Evolutionary conservation across 2,113 vertebrate genomes (phyloP).

Genomic region (Hipposideros armiger): DNA sequence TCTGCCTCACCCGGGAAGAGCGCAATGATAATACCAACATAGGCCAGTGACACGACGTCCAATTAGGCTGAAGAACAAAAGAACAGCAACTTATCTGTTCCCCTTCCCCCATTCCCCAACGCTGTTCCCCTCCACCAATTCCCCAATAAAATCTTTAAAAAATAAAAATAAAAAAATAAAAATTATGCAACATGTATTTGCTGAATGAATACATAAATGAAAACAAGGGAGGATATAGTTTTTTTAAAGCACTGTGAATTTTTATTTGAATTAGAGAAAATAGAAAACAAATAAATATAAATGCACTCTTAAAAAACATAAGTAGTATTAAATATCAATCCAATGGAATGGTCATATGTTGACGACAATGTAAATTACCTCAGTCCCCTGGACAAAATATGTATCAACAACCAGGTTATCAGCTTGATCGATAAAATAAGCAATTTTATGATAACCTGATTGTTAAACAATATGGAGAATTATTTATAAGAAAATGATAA

Average conservation of each 20-base stretch:
- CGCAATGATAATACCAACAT: too few species aligned
- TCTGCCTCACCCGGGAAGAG: too few species aligned
- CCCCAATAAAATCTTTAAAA: too few species aligned
- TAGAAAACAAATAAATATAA: not conserved
- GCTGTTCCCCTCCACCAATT: too few species aligned
- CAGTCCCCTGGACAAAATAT: not conserved
- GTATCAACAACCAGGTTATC: not conserved
- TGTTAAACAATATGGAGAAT: not conserved
- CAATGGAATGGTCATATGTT: not conserved
- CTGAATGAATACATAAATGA: not conserved
- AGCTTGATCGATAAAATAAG: constrained; percentile 6
- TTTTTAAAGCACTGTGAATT: not conserved
- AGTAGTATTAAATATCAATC: not conserved
- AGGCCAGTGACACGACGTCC: too few species aligned
- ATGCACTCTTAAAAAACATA: not conserved
- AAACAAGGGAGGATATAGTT: not conserved
- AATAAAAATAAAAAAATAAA: too few species aligned
- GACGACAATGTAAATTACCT: not conserved
- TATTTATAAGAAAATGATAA: not conserved
- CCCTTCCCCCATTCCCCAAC: too few species aligned
- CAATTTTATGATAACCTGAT: not conserved
- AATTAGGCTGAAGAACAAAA: too few species aligned
- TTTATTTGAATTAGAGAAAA: constrained; percentile 25
- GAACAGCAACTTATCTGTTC: too few species aligned
- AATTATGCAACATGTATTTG: not conserved